Conservation (phyloP, 2,113 vertebrate species). For the Podarcis muralis region DNA sequence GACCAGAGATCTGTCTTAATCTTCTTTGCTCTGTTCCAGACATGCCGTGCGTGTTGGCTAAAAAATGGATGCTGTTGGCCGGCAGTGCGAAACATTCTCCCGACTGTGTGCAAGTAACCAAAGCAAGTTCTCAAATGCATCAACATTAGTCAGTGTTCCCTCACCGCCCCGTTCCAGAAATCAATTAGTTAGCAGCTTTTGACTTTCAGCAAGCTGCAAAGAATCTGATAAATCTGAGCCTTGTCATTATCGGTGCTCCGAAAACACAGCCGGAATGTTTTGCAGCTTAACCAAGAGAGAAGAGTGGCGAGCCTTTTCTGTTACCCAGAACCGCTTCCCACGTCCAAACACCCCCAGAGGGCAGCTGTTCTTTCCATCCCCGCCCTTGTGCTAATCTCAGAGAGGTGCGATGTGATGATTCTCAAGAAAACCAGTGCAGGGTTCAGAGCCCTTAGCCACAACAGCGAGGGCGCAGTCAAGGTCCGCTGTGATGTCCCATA, state of each 20-base stretch:
- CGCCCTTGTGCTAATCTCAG: not conserved
- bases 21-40: not conserved
- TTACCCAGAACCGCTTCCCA: not conserved
- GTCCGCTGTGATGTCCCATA: no score
- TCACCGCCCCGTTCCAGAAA: not conserved
- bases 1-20: not conserved
- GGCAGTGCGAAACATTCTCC: not conserved
- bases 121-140: not conserved
- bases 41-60: not conserved
- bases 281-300: not conserved
- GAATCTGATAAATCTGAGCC: not conserved
- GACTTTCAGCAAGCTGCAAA: not conserved
- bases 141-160: not conserved
- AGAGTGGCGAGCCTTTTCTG: not conserved
- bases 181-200: not conserved
- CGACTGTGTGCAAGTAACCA: not conserved
- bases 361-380: not conserved
- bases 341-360: no score
- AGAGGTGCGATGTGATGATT: not conserved
- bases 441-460: not conserved
- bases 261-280: not conserved
- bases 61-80: not conserved
- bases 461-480: not conserved
- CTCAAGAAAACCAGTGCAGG: no score
- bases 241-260: not conserved